Base-by-base conservation (phyloP, 2,797 vertebrate species). In the Nyctalus aviator region DNA sequence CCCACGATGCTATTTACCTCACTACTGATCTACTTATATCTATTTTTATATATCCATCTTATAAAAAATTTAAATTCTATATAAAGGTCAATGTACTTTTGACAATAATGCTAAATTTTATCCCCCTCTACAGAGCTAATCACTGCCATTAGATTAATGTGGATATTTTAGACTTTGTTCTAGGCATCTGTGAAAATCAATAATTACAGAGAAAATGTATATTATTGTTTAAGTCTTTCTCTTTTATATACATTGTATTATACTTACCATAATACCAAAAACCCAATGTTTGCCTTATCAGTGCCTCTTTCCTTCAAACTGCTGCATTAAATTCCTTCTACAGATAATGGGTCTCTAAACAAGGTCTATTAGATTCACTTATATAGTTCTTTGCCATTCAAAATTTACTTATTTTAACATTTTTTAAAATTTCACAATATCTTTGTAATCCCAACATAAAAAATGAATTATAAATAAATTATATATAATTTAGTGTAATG, bases 381-480 rank as follows among this genome's bases (percentile, higher is more conserved):
- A 35, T 8, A 85, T 8, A 85, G 8, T 23, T 46, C 21, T 57
- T 94, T 69, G 7, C n/a, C 77, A 8, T 32, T 87, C 71, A 10
- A 90, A 78, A 87, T 32, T 71, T 50, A 48, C n/a, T 57, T 91
- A 78, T n/a, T 35, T 32, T n/a, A 57, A 18, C 6, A 2, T 46
- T 46, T 78, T 37, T 77, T 35, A 18, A 76, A 18, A 76, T 50
- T 77, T 53, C 73, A 41, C 50, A 76, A 69, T 2, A 93, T 10
- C 10, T 59, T 87, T 25, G 46, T 21, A 25, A 81, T 37, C 30
- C 44, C 25, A 64, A 68, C 9, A 44, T 89, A 11, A 89, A 66
- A 91, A 86, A 82, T 1, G 59, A 86, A 88, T 73, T 37, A 53
- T 81, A 91, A 86, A 82, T 1, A 68, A 86, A 88, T 73, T 37